Base-by-base conservation (phyloP, 2,113 vertebrate species). In the Sorex fumeus region DNA sequence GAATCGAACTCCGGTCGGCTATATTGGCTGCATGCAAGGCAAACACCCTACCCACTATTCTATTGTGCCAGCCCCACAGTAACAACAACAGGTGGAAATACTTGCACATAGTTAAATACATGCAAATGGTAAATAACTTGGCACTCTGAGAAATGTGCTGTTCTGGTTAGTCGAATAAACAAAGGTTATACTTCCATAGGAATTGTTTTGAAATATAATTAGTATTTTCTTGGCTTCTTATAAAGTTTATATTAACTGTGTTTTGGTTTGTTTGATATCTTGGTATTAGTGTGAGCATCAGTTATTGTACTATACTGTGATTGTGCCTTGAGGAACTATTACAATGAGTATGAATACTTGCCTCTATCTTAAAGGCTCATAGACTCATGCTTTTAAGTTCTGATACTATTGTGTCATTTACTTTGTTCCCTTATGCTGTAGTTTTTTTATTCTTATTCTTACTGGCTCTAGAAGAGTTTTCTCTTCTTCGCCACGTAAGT, bases 351-450 rank as follows among this genome's bases (percentile, higher is more conserved):
- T 50, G 28, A 82, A 82, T 75, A 18, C 67, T 62, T 93, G 16
- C n/a, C 13, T 80, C n/a, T 50, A 1, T 72, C 40, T 36, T 83
- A 64, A 85, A 32, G 43, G 45, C 28, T 27, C 53, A 78, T 10
- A 82, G 50, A 64, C 30, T 8, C 72, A 4, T 81, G 19, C 36
- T 92, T 88, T 82, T 72, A 82, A 94, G 34, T 86, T 92, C n/a
- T 86, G 30, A 75, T 18, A 85, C 81, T 87, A 66, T n/a, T 57
- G 6, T 84, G 18, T 66, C 47, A 69, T 85, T 88, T 84, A 77
- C 34, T 16, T 53, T 92, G 83, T 18, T 40, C 3, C 66, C 28
- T 30, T 53, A 11, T 79, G 40, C 57, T 91, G 10, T 75, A 2
- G 19, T 43, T 91, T 43, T 91, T 75, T 57, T 7, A 11, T 45